Evolutionary conservation across 2,888 invertebrate species (phyloP).

Genomic region (Eupithecia dodoneata): DNA sequence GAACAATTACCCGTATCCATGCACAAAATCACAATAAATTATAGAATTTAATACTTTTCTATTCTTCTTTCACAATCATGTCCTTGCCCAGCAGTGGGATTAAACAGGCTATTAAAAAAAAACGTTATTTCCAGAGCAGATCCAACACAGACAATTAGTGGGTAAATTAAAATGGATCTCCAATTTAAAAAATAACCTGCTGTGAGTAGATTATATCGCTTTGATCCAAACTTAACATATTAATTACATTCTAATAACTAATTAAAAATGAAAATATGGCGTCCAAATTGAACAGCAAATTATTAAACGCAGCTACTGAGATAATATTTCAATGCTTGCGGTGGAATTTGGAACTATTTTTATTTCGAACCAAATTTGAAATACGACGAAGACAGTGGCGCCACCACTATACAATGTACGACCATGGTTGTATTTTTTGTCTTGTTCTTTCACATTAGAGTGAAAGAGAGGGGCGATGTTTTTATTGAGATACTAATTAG

Average conservation of each 20-base stretch:
- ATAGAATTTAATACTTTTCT: too few species aligned
- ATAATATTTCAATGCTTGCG: slow-evolving; percentile 13
- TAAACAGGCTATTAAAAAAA: too few species aligned
- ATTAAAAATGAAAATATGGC: slow-evolving; percentile 48
- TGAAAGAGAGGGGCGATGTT: slow-evolving; percentile 23
- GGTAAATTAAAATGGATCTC: neutral
- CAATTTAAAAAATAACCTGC: slow-evolving; percentile 12
- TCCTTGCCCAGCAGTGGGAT: too few species aligned
- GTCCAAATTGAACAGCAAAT: slow-evolving; percentile 52
- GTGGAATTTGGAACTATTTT: slow-evolving; percentile 12
- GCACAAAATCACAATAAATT: too few species aligned
- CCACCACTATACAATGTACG: neutral
- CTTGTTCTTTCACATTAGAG: neutral
- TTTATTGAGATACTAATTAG: slow-evolving; percentile 59
- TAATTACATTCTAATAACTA: slow-evolving; percentile 25
- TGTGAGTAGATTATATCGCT: slow-evolving; percentile 15
- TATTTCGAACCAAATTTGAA: neutral
- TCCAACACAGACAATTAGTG: neutral
- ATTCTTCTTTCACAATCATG: too few species aligned
- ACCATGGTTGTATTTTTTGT: neutral
- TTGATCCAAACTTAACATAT: slow-evolving; percentile 23
- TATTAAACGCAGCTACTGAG: slow-evolving; percentile 46
- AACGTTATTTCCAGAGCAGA: neutral
- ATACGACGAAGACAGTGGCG: slow-evolving; percentile 25
- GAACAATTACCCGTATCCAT: too few species aligned